Evolutionary conservation across 2,888 invertebrate species (phyloP), one percentile per base, ranked within the genome.

Genomic region (Diarsia rubi): DNA sequence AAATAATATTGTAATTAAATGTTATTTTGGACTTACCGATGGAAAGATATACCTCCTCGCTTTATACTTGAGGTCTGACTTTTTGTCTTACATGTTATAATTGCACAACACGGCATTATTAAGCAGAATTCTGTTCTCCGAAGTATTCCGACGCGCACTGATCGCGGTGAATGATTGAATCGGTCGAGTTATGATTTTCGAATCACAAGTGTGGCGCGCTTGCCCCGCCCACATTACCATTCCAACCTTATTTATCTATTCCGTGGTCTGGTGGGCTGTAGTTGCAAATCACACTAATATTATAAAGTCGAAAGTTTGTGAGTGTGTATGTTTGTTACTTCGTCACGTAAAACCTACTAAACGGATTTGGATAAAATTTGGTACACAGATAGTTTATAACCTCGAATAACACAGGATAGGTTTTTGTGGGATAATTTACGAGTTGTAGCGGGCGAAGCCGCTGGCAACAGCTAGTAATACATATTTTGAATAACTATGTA

Each of bases 1-100:
- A 21, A 65, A 65, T 49, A 49, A 59, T 47, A 64, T 64, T 45
- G 27, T 64, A 64, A 64, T 45, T 45, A 64, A 27, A 64, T 45
- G 64, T 47, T 69, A 69, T 59, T 69, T 69, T 59, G 3, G 24
- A 45, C 69, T 69, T 69, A 69, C 59, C 67, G 37, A 54, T 67
- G 52, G 54, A 60, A 42, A 60, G 60, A 42, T 60, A 60, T 60
- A 60, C 60, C 60, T 60, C 60, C 21, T 42, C 60, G 60, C 60
- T 60, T 4, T 60, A 60, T 60, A 60, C 37, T 42, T 42, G 60
- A 42, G 42, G 60, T 60, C 42, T 42, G 52, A 67, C 67, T 54
- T 67, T 67, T 21, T 52, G 42, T 54, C n/a, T 37, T 57, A 54
- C 57, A 67, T 1, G 24, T 45, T 64, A 64, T 64, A 45, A 64